Evolutionary conservation across 2,888 invertebrate genomes (phyloP), one percentile per base, ranked within the genome.

Genomic region (Boloria euphrosyne): DNA sequence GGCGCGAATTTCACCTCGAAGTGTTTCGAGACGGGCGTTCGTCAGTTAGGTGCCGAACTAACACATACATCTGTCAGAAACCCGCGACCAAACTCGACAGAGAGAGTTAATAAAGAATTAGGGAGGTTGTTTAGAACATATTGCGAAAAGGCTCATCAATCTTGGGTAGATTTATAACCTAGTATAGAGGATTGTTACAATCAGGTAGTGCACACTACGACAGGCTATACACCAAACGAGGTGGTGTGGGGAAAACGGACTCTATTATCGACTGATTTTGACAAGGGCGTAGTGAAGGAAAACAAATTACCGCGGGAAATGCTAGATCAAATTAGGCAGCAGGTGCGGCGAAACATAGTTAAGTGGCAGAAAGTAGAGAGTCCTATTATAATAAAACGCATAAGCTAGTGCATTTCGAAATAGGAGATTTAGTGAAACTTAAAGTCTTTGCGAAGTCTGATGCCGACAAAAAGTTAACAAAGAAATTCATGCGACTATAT

Each of bases 81-180:
- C 44, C 75, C 75, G 0, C 22, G 74, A 0, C 75, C 72, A 4
- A 76, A 75, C 54, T 65, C 59, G 0, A 70, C 69, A 0, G 75
- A 75, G 46, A 58, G 74, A 3, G 73, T 74, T 0, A 76, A 75
- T 57, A 71, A 66, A 14, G 75, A 74, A 31, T 47, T 59, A 6
- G 59, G 59, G 1, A 44, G 73, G 18, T 0, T 76, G 0, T 76
- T 76, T 46, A 58, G 74, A 14, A 68, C 71, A 0, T 75, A 74
- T 50, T 74, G 74, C 55, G 6, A 58, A 0, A 43, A 46, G 0
- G 71, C 72, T 54, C 75, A 75, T 61, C 70, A 22, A 2, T 50
- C 68, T 2, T 76, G 76, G 76, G 69, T 54, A 7, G 13, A 17
- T 0, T 1, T 66, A 0, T 46, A 74, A 22, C 66, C 69, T 0